These are phyloP conservation scores for Punctoribates punctum DNA, from an alignment of 2,888 invertebrate genomes.

Conservation along the genomic window DNA sequence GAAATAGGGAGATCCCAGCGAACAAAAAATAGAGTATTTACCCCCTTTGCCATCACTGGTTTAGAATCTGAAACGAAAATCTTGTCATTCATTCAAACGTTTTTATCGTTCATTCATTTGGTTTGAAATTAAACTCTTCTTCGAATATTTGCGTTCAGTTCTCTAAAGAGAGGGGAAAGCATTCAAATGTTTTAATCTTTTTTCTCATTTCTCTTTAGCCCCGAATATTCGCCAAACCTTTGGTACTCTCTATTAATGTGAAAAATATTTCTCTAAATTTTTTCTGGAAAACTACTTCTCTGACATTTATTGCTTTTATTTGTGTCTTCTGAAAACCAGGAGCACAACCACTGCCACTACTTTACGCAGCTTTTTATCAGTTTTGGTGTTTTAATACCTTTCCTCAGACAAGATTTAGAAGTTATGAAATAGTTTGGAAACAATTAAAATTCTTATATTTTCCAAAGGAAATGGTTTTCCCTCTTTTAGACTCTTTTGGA, in stretches of 20 bases:
- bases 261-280: background rate
- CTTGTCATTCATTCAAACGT: too few relatives aligned
- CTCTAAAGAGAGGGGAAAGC: too few relatives aligned
- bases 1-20: too few relatives aligned
- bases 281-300: background rate
- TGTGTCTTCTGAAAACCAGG: background rate
- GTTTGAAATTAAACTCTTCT: too few relatives aligned
- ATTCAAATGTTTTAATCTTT: too few relatives aligned
- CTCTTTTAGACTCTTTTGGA: background rate
- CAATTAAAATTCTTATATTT: background rate
- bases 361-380: background rate
- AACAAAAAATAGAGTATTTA: too few relatives aligned
- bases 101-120: too few relatives aligned
- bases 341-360: background rate
- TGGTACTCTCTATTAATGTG: background rate
- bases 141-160: too few relatives aligned
- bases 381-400: background rate
- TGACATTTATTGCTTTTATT: slow-evolving; percentile 16
- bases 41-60: too few relatives aligned
- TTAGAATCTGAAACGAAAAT: too few relatives aligned
- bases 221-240: background rate
- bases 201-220: too few relatives aligned
- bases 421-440: background rate
- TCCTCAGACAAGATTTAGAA: background rate
- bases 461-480: background rate